Base-by-base conservation (phyloP, 2,888 invertebrate species). In the Sminthurinus aureus region DNA sequence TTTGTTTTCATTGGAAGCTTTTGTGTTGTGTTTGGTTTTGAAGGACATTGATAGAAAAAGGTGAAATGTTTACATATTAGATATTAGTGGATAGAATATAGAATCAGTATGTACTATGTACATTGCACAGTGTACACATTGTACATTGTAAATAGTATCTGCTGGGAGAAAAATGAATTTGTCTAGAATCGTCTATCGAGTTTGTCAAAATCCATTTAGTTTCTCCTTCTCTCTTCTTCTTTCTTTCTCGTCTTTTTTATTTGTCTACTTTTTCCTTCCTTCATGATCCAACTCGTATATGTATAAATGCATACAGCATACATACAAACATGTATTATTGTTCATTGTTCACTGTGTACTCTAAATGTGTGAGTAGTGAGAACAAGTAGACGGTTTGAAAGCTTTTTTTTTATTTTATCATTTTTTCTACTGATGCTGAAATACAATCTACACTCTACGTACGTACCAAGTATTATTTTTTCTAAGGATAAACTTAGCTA, bases 321-420 rank as follows among this genome's bases (percentile, higher is more conserved):
- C n/a, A n/a, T 38, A 38, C 6, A 38, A 4, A 6, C 6, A 38
- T 38, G 38, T 38, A 38, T 38, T 38, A 38, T 38, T 38, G 38
- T 38, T 38, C 38, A 6, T 4, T 38, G 38, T 38, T 38, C 38
- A 38, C 38, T 38, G 38, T 38, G n/a, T n/a, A n/a, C n/a, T n/a
- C 6, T 6, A 38, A 38, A 38, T 38, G 38, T 38, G 38, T 38
- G 38, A 38, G 38, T 38, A 38, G 38, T 38, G 38, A 38, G 6
- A 38, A 1, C 38, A 38, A 38, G 38, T 38, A 38, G 38, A 38
- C 1, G 38, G 38, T 67, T 67, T 67, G 67, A 67, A 67, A 67
- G 67, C 67, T 67, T 67, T 67, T 67, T 67, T 67, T 67, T 67
- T 67, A 67, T 67, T 67, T 67, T 67, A n/a, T n/a, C 38, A 38